A percentile compares a stretch with the other conserved stretches of the same genome.
These are phyloP conservation scores for Drosophila leontia DNA, from an alignment of 1,140 invertebrate species.

Conservation along the genomic window DNA sequence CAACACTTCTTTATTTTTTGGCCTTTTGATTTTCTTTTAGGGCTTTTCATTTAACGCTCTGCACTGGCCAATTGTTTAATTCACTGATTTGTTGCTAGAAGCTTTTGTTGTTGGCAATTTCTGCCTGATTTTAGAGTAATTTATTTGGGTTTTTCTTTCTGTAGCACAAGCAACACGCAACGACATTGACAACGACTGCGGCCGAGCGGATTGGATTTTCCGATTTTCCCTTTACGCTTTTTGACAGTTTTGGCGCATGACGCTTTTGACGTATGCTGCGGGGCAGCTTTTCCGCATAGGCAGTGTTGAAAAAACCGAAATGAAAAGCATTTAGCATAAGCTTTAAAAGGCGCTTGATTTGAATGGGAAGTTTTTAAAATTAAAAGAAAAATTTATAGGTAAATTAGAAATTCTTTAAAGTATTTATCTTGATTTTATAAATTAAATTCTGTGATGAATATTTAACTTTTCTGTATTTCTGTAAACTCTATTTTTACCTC, in stretches of 20 bases:
- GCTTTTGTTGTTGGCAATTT: conserved; percentile 19
- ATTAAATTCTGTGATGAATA: background rate
- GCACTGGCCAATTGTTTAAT: conserved; percentile 17
- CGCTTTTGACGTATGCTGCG: conserved; percentile 34
- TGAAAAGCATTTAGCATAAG: conserved; percentile 33
- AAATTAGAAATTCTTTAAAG: background rate
- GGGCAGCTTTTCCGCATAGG: conserved; percentile 14
- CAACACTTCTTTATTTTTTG: conserved; percentile 22
- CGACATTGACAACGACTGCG: conserved; percentile 65
- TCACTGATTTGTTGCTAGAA: conserved; percentile 15
- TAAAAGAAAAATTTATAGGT: background rate
- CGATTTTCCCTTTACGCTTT: conserved; percentile 61
- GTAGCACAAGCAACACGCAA: conserved; percentile 66
- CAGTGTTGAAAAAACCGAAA: conserved; percentile 23
- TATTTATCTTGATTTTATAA: background rate
- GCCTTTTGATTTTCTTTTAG: conserved; percentile 8
- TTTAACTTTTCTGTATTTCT: no score
- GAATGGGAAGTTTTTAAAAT: background rate
- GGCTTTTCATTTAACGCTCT: background rate
- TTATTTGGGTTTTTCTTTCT: conserved; percentile 32
- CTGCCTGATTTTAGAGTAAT: conserved; percentile 26
- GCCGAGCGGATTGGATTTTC: conserved; percentile 58
- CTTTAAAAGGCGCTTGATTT: conserved; percentile 23
- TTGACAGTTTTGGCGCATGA: conserved; percentile 66
- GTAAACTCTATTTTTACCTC: background rate